phyloP scores from a whole-genome alignment of 2,888 invertebrate species.

The Rotaria magnacalcarata region DNA sequence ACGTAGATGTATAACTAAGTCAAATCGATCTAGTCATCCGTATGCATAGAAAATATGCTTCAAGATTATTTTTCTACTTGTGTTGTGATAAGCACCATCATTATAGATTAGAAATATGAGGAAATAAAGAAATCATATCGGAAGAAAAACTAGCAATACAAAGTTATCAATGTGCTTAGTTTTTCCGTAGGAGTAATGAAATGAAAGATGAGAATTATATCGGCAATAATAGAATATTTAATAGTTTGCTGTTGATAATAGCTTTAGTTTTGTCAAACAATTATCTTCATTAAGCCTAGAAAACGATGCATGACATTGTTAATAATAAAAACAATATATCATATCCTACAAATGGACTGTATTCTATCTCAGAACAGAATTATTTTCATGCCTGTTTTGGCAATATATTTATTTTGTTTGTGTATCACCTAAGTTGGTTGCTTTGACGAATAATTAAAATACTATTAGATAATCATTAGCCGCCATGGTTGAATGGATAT shows the following conservation, averaged over 20 bases:
- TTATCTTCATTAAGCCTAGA: not conserved
- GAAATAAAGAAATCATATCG: too few species aligned
- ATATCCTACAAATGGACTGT: not conserved
- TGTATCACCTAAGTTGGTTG: not conserved
- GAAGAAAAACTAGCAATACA: too few species aligned
- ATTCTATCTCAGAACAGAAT: not conserved
- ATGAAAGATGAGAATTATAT: not conserved
- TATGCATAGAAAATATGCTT: too few species aligned
- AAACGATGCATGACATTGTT: not conserved
- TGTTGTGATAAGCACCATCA: not conserved
- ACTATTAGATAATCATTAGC: not conserved
- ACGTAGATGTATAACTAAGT: too few species aligned
- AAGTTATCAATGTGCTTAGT: too few species aligned
- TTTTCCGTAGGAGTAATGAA: not conserved
- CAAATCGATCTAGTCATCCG: too few species aligned
- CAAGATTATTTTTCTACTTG: too few species aligned
- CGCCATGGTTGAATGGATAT: too few species aligned
- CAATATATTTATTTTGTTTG: not conserved
- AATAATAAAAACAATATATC: not conserved
- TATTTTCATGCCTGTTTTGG: not conserved
- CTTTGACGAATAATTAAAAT: not conserved
- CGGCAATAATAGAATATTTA: not conserved
- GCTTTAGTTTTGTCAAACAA: not conserved
- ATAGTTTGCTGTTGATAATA: not conserved
- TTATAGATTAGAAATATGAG: not conserved